Percentiles rank a stretch among this genome's conserved stretches.
These are phyloP conservation scores for Polyommatus icarus DNA, from an alignment of 2,888 invertebrate genomes.

Conservation along the genomic window DNA sequence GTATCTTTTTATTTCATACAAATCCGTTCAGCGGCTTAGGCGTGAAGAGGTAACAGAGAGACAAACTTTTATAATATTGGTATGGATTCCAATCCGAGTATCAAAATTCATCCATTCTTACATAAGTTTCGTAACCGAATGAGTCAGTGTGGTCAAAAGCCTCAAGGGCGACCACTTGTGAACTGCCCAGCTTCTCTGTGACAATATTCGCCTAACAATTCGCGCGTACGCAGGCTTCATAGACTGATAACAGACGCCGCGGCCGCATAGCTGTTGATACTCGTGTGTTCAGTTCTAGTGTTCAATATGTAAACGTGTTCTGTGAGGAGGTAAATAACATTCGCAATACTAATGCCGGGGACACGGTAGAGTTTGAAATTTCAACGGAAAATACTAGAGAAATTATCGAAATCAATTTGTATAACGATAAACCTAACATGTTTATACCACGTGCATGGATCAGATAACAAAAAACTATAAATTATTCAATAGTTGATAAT, in stretches of 20 bases:
- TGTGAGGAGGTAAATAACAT: slow-evolving; percentile 27
- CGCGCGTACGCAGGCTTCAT: slow-evolving; percentile 42
- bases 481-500: slow-evolving; percentile 12
- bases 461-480: slow-evolving; percentile 3
- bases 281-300: slow-evolving; percentile 34
- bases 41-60: too few relatives aligned
- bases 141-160: slow-evolving; percentile 53
- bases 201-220: slow-evolving; percentile 69
- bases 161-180: slow-evolving; percentile 64
- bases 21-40: too few relatives aligned
- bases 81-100: not conserved
- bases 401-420: not conserved
- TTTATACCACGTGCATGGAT: not conserved
- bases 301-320: slow-evolving; percentile 29
- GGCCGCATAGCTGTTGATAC: slow-evolving; percentile 28
- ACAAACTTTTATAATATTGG: too few relatives aligned
- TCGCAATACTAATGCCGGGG: not conserved
- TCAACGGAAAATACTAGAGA: not conserved
- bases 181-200: slow-evolving; percentile 49
- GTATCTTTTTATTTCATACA: too few relatives aligned
- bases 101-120: slow-evolving; percentile 19
- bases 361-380: not conserved
- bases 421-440: not conserved
- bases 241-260: slow-evolving; percentile 38
- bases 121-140: slow-evolving; percentile 40